A percentile compares a stretch with the other conserved stretches of the same genome.
phyloP scores from a whole-genome alignment of 2,888 invertebrate species.

The Drosophila rellima region DNA sequence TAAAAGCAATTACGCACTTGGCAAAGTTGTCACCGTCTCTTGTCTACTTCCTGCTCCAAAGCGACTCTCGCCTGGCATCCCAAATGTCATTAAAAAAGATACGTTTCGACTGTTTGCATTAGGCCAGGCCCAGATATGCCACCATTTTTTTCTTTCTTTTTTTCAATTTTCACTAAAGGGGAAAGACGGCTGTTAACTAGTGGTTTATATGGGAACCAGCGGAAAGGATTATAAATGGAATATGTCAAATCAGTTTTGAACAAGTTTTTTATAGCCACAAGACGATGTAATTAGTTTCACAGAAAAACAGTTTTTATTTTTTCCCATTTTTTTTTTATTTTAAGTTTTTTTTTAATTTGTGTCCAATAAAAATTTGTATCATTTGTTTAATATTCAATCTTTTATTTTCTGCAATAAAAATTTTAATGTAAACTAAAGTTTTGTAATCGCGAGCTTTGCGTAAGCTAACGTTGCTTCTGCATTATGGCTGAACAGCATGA shows the following conservation, averaged over 20 bases:
- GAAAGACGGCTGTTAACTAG: neutral
- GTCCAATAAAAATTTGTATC: neutral
- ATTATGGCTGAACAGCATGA: neutral
- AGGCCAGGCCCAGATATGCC: constrained; percentile 28
- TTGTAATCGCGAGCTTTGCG: constrained; percentile 2
- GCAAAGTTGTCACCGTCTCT: constrained; percentile 54
- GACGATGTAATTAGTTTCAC: constrained; percentile 1
- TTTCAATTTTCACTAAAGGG: constrained; percentile 2
- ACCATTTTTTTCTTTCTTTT: neutral
- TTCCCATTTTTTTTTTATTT: neutral
- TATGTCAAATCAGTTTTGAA: constrained; percentile 2
- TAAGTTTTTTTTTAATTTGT: neutral
- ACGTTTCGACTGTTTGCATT: constrained; percentile 40
- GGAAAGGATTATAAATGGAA: constrained; percentile 14
- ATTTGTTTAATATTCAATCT: neutral
- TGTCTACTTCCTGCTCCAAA: constrained; percentile 64
- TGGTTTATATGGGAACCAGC: constrained; percentile 7
- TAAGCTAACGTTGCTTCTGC: neutral
- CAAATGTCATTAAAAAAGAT: constrained; percentile 50
- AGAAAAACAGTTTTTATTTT: too few species aligned
- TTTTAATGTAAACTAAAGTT: neutral
- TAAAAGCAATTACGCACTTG: constrained; percentile 75
- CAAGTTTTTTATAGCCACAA: neutral
- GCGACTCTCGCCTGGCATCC: constrained; percentile 47
- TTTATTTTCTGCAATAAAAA: neutral